Percentiles rank a stretch among this genome's conserved stretches.
Conservation (phyloP, 2,888 invertebrate genomes). For the Caenorhabditis auriculariae region DNA sequence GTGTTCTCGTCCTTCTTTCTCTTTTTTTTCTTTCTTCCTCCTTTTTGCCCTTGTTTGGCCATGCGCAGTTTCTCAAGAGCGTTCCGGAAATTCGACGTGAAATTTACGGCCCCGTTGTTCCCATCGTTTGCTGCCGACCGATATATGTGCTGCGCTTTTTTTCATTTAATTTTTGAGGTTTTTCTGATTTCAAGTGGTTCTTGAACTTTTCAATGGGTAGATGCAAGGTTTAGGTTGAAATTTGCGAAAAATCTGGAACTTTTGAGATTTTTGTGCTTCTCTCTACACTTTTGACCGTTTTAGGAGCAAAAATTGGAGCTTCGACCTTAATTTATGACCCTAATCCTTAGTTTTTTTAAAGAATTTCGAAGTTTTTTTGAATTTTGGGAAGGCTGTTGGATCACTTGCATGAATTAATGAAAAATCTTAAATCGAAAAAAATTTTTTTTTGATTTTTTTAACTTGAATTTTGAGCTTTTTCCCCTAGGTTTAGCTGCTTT, state of each 20-base stretch:
- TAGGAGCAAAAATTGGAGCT: not conserved
- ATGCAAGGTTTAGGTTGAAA: too few species aligned
- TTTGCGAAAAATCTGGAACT: not conserved
- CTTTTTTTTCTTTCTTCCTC: not conserved
- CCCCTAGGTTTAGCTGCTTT: too few species aligned
- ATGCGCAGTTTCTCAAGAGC: too few species aligned
- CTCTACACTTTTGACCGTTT: not conserved
- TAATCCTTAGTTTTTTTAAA: not conserved
- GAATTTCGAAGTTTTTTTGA: too few species aligned
- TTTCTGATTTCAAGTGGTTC: not conserved
- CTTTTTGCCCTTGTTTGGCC: slow-evolving; percentile 13
- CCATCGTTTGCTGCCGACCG: not conserved
- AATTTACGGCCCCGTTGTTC: not conserved
- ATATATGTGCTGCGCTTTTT: not conserved
- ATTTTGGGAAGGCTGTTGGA: too few species aligned
- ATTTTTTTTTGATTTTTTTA: too few species aligned
- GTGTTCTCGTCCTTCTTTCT: slow-evolving; percentile 29
- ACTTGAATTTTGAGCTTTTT: too few species aligned
- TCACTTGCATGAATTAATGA: too few species aligned
- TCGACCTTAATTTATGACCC: not conserved
- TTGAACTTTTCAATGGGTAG: too few species aligned
- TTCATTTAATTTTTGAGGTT: not conserved
- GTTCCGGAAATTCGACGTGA: not conserved
- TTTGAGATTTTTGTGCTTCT: not conserved
- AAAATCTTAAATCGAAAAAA: too few species aligned